Evolutionary conservation across 1,140 invertebrate species (phyloP).

Genomic region (Oreohelix idahoensis): DNA sequence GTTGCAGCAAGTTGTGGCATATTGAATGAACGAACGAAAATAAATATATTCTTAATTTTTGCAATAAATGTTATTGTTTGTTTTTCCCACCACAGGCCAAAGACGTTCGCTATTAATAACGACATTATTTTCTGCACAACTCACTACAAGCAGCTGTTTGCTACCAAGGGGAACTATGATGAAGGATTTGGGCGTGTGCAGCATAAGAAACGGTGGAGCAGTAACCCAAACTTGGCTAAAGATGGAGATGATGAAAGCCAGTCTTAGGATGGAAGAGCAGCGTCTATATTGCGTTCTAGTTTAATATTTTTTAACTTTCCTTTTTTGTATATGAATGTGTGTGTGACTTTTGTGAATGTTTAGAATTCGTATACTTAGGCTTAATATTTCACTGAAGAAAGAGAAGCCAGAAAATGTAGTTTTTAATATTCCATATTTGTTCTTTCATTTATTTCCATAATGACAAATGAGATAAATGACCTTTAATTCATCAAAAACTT

Average conservation of each 20-base stretch:
- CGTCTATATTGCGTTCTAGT: background rate
- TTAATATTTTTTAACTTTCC: background rate
- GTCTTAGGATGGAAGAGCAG: background rate
- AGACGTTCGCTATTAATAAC: slow-evolving; percentile 84
- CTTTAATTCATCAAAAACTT: too few species aligned
- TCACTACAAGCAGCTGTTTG: slow-evolving; percentile 87
- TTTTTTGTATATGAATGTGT: background rate
- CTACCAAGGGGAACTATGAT: slow-evolving; percentile 88
- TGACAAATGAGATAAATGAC: too few species aligned
- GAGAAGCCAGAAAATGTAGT: too few species aligned
- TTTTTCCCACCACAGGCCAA: slow-evolving; percentile 77
- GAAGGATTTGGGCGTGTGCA: slow-evolving; percentile 80
- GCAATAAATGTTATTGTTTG: background rate
- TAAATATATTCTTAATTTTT: too few species aligned
- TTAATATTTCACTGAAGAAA: too few species aligned
- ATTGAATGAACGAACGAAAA: too few species aligned
- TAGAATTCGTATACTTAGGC: too few species aligned
- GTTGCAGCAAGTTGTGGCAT: too few species aligned
- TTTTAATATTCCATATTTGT: too few species aligned
- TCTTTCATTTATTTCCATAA: too few species aligned
- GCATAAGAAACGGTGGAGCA: slow-evolving; percentile 73
- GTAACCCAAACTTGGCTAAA: slow-evolving; percentile 46
- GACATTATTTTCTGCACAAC: slow-evolving; percentile 84
- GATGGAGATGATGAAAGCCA: slow-evolving; percentile 10
- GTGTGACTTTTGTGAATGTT: too few species aligned